A percentile compares a stretch with the other conserved stretches of the same genome.
These are phyloP conservation scores for Ataeniobius toweri DNA, from an alignment of 2,797 vertebrate genomes.

Conservation along the genomic window DNA sequence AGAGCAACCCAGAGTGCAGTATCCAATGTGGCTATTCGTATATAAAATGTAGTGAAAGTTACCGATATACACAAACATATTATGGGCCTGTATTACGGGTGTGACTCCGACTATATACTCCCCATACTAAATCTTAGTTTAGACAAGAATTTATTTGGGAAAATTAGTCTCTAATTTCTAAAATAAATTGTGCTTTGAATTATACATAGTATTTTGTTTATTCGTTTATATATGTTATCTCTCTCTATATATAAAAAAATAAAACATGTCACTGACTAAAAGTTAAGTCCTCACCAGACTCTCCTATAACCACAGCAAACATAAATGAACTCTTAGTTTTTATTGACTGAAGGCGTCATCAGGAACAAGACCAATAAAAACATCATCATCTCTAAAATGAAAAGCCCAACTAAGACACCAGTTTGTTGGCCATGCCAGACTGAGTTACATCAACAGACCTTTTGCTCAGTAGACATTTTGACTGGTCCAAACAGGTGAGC, in stretches of 20 bases:
- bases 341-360: conserved; percentile 41
- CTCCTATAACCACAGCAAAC: conserved; percentile 36
- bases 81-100: not conserved
- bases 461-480: not conserved
- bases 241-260: conserved; percentile 51
- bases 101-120: not conserved
- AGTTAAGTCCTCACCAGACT: conserved; percentile 22
- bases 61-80: too few species aligned
- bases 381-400: not conserved
- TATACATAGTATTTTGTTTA: conserved; percentile 15
- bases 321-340: conserved; percentile 42
- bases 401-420: not conserved
- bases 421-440: not conserved
- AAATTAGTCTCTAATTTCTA: conserved; percentile 11
- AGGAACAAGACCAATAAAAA: not conserved
- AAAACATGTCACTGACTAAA: conserved; percentile 29
- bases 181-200: conserved; percentile 68
- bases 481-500: not conserved
- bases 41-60: not conserved
- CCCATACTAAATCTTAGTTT: conserved; percentile 22
- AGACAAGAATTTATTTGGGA: conserved; percentile 6
- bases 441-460: not conserved
- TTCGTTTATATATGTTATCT: not conserved
- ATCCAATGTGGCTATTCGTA: not conserved
- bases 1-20: not conserved